These are phyloP conservation scores for Pocillopora verrucosa DNA, from an alignment of 64 coral and sea anemone species.

Conservation along the genomic window DNA sequence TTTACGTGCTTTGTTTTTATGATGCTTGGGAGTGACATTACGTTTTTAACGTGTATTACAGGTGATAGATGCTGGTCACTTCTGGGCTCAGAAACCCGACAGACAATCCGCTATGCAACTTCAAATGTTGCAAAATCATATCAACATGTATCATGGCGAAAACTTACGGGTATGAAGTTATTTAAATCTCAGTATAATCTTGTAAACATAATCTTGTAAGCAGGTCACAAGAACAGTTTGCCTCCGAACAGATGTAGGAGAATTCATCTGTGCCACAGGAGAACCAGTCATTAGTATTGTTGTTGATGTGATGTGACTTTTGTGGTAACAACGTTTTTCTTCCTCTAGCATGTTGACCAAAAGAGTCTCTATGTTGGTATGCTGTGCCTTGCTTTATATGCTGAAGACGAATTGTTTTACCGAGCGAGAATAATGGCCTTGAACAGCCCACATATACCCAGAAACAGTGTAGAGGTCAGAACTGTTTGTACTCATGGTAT, in stretches of 20 bases:
- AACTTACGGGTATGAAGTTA: slow-evolving; percentile 31
- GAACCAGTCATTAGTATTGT: too few species aligned
- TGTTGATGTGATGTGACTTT: too few species aligned
- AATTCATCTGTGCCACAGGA: too few species aligned
- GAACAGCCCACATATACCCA: background rate
- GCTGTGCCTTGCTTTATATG: slow-evolving; percentile 67
- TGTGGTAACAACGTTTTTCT: background rate
- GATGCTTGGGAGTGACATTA: too few species aligned
- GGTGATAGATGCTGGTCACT: slow-evolving; percentile 91
- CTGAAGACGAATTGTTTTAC: slow-evolving; percentile 72
- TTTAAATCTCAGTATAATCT: background rate
- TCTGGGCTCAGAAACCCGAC: slow-evolving; percentile 88
- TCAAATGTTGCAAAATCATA: slow-evolving; percentile 38
- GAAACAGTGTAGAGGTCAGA: slow-evolving; percentile 53
- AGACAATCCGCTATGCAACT: slow-evolving; percentile 62
- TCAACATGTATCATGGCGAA: slow-evolving; percentile 60
- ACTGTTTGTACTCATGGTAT: too few species aligned
- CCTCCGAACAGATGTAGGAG: too few species aligned
- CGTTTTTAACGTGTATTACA: slow-evolving; percentile 3
- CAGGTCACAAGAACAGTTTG: too few species aligned
- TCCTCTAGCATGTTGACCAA: slow-evolving; percentile 7
- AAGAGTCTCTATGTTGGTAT: slow-evolving; percentile 43
- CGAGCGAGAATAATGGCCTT: slow-evolving; percentile 65
- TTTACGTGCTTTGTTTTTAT: too few species aligned
- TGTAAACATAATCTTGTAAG: background rate